A percentile compares a stretch with the other conserved stretches of the same genome.
phyloP scores from a whole-genome alignment of 1,140 invertebrate genomes.

The Zophobas atratus region DNA sequence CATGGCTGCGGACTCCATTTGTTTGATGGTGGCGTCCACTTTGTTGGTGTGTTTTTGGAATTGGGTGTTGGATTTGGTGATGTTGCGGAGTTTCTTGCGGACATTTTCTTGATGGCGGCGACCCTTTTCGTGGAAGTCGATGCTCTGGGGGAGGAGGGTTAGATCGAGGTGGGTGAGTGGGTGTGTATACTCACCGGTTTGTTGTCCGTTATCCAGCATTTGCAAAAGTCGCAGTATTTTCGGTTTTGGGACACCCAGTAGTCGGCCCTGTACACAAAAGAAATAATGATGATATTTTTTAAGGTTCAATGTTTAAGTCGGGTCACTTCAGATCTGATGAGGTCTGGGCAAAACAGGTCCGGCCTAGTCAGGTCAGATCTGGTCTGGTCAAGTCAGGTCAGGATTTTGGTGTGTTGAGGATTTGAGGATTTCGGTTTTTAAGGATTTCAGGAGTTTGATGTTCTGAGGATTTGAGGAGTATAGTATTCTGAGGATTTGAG shows the following conservation, averaged over 20 bases:
- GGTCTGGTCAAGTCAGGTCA: no score
- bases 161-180: slow-evolving; percentile 27
- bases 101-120: slow-evolving; percentile 96
- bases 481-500: no score
- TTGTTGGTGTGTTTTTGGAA: slow-evolving; percentile 84
- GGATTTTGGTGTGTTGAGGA: no score
- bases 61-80: slow-evolving; percentile 86
- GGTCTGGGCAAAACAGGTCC: no score
- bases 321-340: no score
- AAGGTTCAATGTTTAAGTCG: no score
- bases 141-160: slow-evolving; percentile 76
- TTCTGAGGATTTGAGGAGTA: no score
- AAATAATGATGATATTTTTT: slow-evolving; percentile 49
- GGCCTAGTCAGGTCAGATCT: no score
- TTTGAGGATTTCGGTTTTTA: no score
- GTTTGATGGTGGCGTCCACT: slow-evolving; percentile 84
- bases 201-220: slow-evolving; percentile 98
- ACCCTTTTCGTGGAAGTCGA: slow-evolving; percentile 96
- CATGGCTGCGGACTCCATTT: slow-evolving; percentile 92
- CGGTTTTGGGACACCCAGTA: slow-evolving; percentile 97
- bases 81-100: slow-evolving; percentile 86
- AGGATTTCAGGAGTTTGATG: no score
- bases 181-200: slow-evolving; percentile 82
- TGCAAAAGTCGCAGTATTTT: slow-evolving; percentile 98
- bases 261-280: slow-evolving; percentile 82